Percentiles rank a stretch among this genome's conserved stretches.
phyloP scores from a whole-genome alignment of 2,888 invertebrate species.

The Crepidodera aurea region DNA sequence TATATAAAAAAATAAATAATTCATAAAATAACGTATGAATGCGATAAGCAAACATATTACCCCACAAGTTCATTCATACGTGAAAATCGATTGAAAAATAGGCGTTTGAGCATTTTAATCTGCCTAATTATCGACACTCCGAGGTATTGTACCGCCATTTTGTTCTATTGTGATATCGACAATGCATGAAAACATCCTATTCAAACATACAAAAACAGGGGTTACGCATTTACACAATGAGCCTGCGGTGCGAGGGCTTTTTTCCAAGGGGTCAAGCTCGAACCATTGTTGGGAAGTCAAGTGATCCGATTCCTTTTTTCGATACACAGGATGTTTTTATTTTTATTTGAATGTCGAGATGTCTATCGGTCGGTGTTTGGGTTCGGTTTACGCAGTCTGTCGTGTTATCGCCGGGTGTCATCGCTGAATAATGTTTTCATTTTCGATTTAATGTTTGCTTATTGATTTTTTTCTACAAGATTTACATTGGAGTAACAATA shows the following conservation, averaged over 20 bases:
- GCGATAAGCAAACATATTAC: constrained; percentile 11
- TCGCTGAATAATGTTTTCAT: constrained; percentile 41
- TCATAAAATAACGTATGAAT: constrained; percentile 27
- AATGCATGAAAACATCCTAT: constrained; percentile 58
- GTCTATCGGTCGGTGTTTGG: constrained; percentile 28
- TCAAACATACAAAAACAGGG: constrained; percentile 38
- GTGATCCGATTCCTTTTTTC: constrained; percentile 51
- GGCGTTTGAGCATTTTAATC: constrained; percentile 59
- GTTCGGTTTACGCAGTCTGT: constrained; percentile 17
- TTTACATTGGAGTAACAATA: no score
- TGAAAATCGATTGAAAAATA: constrained; percentile 41
- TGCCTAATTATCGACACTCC: constrained; percentile 57
- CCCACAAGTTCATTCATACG: constrained; percentile 5
- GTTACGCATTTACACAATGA: constrained; percentile 31
- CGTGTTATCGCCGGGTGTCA: constrained; percentile 43
- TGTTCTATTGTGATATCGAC: constrained; percentile 54
- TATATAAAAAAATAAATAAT: constrained; percentile 25
- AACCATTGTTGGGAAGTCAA: constrained; percentile 54
- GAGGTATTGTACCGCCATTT: constrained; percentile 54
- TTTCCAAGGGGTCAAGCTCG: constrained; percentile 42
- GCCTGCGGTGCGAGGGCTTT: constrained; percentile 29
- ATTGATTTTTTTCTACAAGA: background rate
- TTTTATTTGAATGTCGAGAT: constrained; percentile 36
- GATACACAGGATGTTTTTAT: constrained; percentile 33
- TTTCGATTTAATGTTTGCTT: background rate